Conservation (phyloP, 1,140 invertebrate genomes). For the Pteromalus puparum region DNA sequence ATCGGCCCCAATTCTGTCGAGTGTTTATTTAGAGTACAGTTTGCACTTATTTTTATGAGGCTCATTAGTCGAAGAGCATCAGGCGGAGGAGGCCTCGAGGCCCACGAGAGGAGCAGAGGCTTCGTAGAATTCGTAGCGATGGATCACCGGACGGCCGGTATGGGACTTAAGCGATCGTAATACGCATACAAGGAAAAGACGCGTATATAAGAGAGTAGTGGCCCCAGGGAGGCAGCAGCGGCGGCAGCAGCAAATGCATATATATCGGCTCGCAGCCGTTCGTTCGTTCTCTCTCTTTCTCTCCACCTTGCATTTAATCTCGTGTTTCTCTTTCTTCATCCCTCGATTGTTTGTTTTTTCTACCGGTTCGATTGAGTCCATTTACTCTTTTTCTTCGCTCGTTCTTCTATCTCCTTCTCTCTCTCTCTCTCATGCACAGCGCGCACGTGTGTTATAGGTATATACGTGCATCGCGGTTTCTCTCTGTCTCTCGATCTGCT, state of each 20-base stretch:
- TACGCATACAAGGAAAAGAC: slow-evolving; percentile 60
- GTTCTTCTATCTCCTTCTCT: slow-evolving; percentile 37
- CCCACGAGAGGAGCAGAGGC: slow-evolving; percentile 48
- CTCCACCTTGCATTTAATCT: slow-evolving; percentile 45
- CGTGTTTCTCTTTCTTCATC: slow-evolving; percentile 35
- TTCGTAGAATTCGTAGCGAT: slow-evolving; percentile 69
- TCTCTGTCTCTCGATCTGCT: slow-evolving; percentile 44
- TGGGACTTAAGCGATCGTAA: slow-evolving; percentile 73
- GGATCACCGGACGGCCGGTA: slow-evolving; percentile 70
- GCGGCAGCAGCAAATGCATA: slow-evolving; percentile 56
- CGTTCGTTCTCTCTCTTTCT: slow-evolving; percentile 38
- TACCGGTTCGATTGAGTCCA: slow-evolving; percentile 35
- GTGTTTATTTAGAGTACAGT: slow-evolving; percentile 50
- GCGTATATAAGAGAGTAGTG: slow-evolving; percentile 58
- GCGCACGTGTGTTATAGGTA: neutral
- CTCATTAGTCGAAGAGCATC: slow-evolving; percentile 64
- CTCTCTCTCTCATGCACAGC: too few species aligned
- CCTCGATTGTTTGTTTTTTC: slow-evolving; percentile 45
- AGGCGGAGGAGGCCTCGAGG: slow-evolving; percentile 55
- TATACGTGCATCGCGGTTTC: slow-evolving; percentile 6
- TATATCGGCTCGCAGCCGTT: slow-evolving; percentile 51
- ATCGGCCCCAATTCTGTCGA: slow-evolving; percentile 29
- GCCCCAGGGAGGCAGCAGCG: slow-evolving; percentile 61
- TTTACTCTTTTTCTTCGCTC: slow-evolving; percentile 36
- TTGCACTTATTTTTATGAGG: slow-evolving; percentile 52